phyloP scores from a whole-genome alignment of 2,888 invertebrate genomes.

The Calliopum simillimum region DNA sequence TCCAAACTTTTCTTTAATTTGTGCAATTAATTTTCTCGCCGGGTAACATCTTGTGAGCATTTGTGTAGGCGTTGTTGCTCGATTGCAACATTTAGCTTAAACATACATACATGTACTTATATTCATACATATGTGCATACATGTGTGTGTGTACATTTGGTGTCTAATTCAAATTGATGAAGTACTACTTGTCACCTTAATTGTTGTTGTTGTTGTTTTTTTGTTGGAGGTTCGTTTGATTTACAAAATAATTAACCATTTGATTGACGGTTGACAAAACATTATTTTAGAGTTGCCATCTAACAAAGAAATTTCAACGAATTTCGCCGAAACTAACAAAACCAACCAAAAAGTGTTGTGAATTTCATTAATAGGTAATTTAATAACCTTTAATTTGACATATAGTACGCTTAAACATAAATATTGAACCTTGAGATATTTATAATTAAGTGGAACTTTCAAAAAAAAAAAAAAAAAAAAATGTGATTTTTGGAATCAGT shows the following conservation, averaged over 20 bases:
- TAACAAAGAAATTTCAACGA: too few relatives aligned
- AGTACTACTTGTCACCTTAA: not conserved
- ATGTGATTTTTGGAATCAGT: too few relatives aligned
- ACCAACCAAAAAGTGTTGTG: too few relatives aligned
- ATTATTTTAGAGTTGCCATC: too few relatives aligned
- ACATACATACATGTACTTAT: not conserved
- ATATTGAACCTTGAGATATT: too few relatives aligned
- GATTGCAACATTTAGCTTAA: constrained; percentile 1
- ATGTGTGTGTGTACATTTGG: not conserved
- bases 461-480: too few relatives aligned
- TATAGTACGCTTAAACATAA: too few relatives aligned
- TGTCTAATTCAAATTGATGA: not conserved
- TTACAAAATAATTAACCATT: constrained; percentile 8
- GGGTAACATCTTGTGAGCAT: not conserved
- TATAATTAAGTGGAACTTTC: too few relatives aligned
- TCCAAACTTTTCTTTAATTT: too few relatives aligned
- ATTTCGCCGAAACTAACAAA: too few relatives aligned
- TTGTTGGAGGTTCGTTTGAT: not conserved
- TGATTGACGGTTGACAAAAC: constrained; percentile 14
- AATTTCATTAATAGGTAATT: too few relatives aligned
- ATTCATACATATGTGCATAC: not conserved
- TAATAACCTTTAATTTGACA: too few relatives aligned
- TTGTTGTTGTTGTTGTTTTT: not conserved
- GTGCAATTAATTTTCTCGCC: not conserved
- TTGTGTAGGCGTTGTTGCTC: not conserved